Evolutionary conservation across 1,140 invertebrate species (phyloP).

Genomic region (Brachionus calyciflorus): DNA sequence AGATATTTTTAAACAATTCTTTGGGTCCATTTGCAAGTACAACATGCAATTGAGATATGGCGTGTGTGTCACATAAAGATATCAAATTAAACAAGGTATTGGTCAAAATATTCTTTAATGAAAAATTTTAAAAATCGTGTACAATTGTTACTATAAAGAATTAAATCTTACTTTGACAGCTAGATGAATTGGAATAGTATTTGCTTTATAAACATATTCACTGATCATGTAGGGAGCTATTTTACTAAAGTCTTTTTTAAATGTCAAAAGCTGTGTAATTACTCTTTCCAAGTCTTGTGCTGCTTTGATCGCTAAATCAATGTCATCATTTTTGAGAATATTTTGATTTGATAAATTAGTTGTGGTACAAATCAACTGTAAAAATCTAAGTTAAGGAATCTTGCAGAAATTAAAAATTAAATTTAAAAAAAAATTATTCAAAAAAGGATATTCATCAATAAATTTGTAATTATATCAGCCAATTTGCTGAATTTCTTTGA

Average conservation of each 20-base stretch:
- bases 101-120: slow-evolving; percentile 20
- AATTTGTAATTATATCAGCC: slow-evolving; percentile 4
- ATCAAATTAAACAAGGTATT: slow-evolving; percentile 37
- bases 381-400: slow-evolving; percentile 17
- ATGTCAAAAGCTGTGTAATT: background rate
- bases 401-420: background rate
- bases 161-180: slow-evolving; percentile 22
- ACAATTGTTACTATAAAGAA: background rate
- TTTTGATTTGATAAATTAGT: slow-evolving; percentile 14
- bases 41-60: slow-evolving; percentile 32
- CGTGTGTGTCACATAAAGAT: slow-evolving; percentile 33
- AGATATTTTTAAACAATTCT: slow-evolving; percentile 41
- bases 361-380: slow-evolving; percentile 33
- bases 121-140: background rate
- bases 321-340: background rate
- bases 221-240: slow-evolving; percentile 33
- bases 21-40: slow-evolving; percentile 34
- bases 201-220: slow-evolving; percentile 35
- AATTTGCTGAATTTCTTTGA: slow-evolving; percentile 44
- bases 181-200: slow-evolving; percentile 31
- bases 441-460: slow-evolving; percentile 45
- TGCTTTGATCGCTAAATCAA: slow-evolving; percentile 35
- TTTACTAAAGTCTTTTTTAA: slow-evolving; percentile 44
- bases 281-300: slow-evolving; percentile 42
- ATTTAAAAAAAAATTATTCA: background rate